Evolutionary conservation across 1,140 invertebrate genomes (phyloP), one percentile per base, ranked within the genome.

Genomic region (Harpegnathos saltator): DNA sequence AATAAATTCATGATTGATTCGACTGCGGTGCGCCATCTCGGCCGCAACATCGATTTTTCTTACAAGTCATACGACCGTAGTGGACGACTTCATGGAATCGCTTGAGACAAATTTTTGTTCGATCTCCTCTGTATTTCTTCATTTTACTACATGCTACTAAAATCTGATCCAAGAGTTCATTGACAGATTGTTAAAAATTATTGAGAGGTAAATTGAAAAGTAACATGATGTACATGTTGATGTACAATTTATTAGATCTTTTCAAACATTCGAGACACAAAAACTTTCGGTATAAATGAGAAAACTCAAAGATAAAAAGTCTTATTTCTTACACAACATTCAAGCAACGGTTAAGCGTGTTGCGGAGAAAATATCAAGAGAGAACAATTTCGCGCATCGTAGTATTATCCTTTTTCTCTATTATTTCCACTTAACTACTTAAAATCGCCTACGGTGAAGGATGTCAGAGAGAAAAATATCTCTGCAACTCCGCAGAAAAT

Each of bases 1-100:
- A 82, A 86, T 86, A 84, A 86, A 85, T 80, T 84, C 38, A 19
- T 66, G 29, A 75, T 82, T 54, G 63, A 65, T 81, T 81, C 54
- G 24, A 59, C n/a, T 9, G 26, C 26, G 38, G 9, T 24, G 56
- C 12, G 22, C 63, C 22, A 26, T n/a, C 33, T 33, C 62, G 11
- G 14, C 15, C 48, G 15, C 71, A 11, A 29, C 38, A 22, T 63
- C 59, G 19, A 75, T 69, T 82, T 22, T 63, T 75, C 71, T 85
- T 75, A 19, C 72, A 33, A 59, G 56, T 62, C 69, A 1, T 38
- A 14, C 1, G 15, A 52, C 22, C 24, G 24, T 48, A 50, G 17
- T 11, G 15, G 22, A 2, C 5, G 48, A 69, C 26, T 68, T 69
- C 4, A 22, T 22, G 17, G 5, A 66, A 44, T 7, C 19, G 48